Evolutionary conservation across 2,113 vertebrate species (phyloP).

Genomic region (Amphiprion ocellaris): DNA sequence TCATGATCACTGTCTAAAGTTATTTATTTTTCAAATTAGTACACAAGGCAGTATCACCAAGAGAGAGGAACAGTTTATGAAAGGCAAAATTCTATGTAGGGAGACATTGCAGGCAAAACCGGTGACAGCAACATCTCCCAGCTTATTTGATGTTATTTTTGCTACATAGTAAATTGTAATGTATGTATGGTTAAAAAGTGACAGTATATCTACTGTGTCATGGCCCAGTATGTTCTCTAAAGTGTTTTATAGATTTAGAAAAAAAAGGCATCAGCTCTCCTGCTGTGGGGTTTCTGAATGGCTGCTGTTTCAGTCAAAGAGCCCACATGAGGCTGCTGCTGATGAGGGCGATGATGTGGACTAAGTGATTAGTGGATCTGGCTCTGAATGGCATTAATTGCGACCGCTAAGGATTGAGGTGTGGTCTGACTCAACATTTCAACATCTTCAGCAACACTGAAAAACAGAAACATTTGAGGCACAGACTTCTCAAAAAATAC

Average conservation of each 20-base stretch:
- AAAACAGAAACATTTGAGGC: not conserved
- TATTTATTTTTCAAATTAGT: not conserved
- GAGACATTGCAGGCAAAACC: not conserved
- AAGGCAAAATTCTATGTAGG: not conserved
- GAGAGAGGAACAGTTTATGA: not conserved
- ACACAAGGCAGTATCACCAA: not conserved
- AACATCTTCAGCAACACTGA: too few relatives aligned
- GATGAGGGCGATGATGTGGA: conserved; percentile 12
- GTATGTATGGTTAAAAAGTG: not conserved
- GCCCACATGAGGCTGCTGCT: conserved; percentile 22
- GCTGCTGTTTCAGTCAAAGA: conserved; percentile 27
- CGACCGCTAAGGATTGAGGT: not conserved
- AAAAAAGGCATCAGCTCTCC: conserved; percentile 2
- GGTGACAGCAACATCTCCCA: not conserved
- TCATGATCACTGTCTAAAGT: not conserved
- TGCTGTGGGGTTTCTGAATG: conserved; percentile 11
- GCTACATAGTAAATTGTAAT: not conserved
- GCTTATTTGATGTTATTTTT: not conserved
- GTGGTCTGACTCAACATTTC: not conserved
- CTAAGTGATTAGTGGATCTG: not conserved
- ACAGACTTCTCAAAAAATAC: too few relatives aligned
- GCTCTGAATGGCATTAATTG: not conserved
- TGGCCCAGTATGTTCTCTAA: not conserved
- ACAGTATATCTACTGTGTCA: not conserved
- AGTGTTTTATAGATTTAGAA: conserved; percentile 25